Percentiles rank a stretch among this genome's conserved stretches.
Evolutionary conservation across 2,888 invertebrate genomes (phyloP).

Genomic region (Archips crataeganus): DNA sequence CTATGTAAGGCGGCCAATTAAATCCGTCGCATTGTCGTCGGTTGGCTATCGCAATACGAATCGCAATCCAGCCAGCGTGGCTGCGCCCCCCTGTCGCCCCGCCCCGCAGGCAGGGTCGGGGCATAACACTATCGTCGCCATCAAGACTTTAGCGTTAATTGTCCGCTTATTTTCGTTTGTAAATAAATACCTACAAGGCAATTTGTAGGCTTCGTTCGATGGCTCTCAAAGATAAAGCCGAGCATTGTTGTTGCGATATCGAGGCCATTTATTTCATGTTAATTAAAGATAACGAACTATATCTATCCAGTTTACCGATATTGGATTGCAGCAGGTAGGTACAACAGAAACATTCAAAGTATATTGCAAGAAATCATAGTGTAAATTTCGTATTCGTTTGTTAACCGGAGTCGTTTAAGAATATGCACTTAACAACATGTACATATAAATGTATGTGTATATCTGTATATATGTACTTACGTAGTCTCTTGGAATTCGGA

Average conservation of each 20-base stretch:
- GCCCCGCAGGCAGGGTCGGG: conserved; percentile 42
- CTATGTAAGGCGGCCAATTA: conserved; percentile 67
- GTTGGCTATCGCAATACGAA: conserved; percentile 53
- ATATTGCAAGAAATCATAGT: not conserved
- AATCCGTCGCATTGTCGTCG: conserved; percentile 63
- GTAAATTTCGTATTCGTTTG: not conserved
- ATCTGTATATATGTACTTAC: too few species aligned
- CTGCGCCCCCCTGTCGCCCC: conserved; percentile 31
- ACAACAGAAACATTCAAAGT: not conserved
- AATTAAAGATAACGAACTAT: conserved; percentile 72
- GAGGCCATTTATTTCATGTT: conserved; percentile 70
- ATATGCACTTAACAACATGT: not conserved
- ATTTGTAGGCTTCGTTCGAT: conserved; percentile 74
- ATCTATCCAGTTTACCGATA: conserved; percentile 48
- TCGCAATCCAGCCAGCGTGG: conserved; percentile 38
- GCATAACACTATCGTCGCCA: conserved; percentile 49
- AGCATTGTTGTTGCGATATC: conserved; percentile 68
- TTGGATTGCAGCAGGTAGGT: conserved; percentile 10
- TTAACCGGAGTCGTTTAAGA: not conserved
- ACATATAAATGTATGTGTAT: too few species aligned
- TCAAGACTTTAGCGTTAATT: conserved; percentile 66
- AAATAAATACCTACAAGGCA: conserved; percentile 67
- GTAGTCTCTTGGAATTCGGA: conserved; percentile 11
- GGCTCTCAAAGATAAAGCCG: conserved; percentile 65
- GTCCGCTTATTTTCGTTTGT: conserved; percentile 68